phyloP scores from a whole-genome alignment of 2,888 invertebrate species.

The Phalera bucephala region DNA sequence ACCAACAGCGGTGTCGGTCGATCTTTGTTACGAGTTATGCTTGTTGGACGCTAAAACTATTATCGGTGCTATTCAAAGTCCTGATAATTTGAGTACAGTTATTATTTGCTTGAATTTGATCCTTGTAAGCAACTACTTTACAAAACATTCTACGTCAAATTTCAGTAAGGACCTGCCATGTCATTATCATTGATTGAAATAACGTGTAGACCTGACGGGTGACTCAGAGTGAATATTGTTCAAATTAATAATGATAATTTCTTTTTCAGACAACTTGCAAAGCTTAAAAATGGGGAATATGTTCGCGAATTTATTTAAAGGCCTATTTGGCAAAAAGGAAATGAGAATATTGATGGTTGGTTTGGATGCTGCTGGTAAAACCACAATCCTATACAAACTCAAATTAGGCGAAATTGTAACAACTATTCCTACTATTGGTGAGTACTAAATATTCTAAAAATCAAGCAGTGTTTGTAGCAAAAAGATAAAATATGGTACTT shows the following conservation, averaged over 20 bases:
- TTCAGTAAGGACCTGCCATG: conserved; percentile 72
- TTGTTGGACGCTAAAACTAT: conserved; percentile 6
- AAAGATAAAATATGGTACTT: too few relatives aligned
- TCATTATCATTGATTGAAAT: conserved; percentile 80
- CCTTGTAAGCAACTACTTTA: conserved; percentile 9
- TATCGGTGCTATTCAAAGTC: conserved; percentile 1
- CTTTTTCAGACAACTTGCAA: conserved; percentile 78
- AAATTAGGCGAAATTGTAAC: conserved; percentile 99
- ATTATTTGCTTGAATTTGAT: conserved; percentile 4
- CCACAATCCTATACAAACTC: conserved; percentile 99
- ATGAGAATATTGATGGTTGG: conserved; percentile 99
- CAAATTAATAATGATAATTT: conserved; percentile 44
- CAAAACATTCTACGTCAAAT: conserved; percentile 36
- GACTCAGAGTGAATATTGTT: conserved; percentile 65
- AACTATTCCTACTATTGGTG: conserved; percentile 99
- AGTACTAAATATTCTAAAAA: conserved; percentile 77
- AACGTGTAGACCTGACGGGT: conserved; percentile 67
- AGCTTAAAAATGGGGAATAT: conserved; percentile 96
- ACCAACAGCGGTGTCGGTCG: conserved; percentile 82
- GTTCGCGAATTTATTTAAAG: conserved; percentile 98
- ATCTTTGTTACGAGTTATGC: conserved; percentile 58
- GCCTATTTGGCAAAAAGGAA: conserved; percentile 99
- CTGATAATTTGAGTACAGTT: not conserved
- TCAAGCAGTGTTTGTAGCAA: too few relatives aligned
- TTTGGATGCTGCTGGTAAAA: conserved; percentile 99